These are phyloP conservation scores for Andrena praecox DNA, from an alignment of 2,888 invertebrate genomes.

Conservation along the genomic window DNA sequence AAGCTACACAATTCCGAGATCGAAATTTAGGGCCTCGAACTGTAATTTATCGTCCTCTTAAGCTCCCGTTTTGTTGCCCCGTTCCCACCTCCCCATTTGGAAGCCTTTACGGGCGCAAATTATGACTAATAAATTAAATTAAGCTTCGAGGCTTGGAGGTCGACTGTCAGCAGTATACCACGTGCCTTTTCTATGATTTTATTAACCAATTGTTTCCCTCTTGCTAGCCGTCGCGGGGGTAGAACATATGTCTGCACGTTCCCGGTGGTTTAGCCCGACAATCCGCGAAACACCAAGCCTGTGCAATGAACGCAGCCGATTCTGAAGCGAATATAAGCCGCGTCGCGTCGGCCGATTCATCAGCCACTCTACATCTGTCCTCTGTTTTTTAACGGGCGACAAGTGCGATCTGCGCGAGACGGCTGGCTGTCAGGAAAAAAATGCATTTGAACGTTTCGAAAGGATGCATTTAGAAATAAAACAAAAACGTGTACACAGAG, in stretches of 20 bases:
- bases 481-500: slow-evolving; percentile 34
- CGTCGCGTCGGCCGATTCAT: slow-evolving; percentile 34
- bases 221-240: no score
- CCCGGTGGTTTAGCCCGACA: slow-evolving; percentile 24
- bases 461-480: slow-evolving; percentile 53
- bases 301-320: no score
- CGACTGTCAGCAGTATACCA: background rate
- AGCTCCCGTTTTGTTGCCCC: slow-evolving; percentile 51
- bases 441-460: slow-evolving; percentile 38
- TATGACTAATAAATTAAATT: slow-evolving; percentile 55
- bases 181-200: slow-evolving; percentile 10
- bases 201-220: background rate
- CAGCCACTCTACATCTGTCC: slow-evolving; percentile 31
- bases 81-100: background rate
- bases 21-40: slow-evolving; percentile 55
- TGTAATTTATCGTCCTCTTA: slow-evolving; percentile 61
- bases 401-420: slow-evolving; percentile 37
- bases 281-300: slow-evolving; percentile 19
- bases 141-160: background rate
- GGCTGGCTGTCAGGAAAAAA: slow-evolving; percentile 39
- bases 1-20: slow-evolving; percentile 46
- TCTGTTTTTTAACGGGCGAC: slow-evolving; percentile 18
- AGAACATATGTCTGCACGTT: no score
- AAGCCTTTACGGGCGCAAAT: slow-evolving; percentile 30
- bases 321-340: slow-evolving; percentile 35